Evolutionary conservation across 2,888 invertebrate genomes (phyloP), one percentile per base, ranked within the genome.

Genomic region (Rotaria magnacalcarata): DNA sequence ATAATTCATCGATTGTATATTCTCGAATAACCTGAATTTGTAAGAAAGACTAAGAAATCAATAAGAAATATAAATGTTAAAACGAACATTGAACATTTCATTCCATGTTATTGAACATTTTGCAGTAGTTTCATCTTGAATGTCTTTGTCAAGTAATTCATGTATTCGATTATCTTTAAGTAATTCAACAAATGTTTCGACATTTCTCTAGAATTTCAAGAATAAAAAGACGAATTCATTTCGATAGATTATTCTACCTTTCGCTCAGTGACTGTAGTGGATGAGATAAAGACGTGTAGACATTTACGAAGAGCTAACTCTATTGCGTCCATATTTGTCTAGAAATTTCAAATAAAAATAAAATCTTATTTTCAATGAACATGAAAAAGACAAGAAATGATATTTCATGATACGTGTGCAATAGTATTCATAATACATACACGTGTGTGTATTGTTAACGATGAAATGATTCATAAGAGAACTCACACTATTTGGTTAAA

Each of bases 111-210:
- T 41, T 43, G 43, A 75, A 19, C 19, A 21, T 75, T 16, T 75
- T 21, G 27, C 8, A 14, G 27, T 27, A 60, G 41, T 43, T 43
- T 41, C 75, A 10, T 75, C 43, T 8, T 43, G 21, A 8, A 7
- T 43, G 21, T 75, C 10, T 43, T 75, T 75, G 16, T 75, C 75
- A 21, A 75, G 19, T 43, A 75, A 43, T 19, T 43, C 43, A 24
- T 75, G 43, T 21, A 11, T 75, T 43, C 43, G 75, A 75, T 75
- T 75, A 43, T 75, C 75, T 43, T 43, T 43, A 10, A 75, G 21
- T 24, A 75, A 43, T 34, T 75, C 75, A 75, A 75, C 43, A 21
- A 75, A 75, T 75, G 75, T 43, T 75, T 75, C 75, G 19, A 24
- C 24, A 24, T 75, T 41, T 43, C 75, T 41, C 75, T 75, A 21